These are phyloP conservation scores for Lasioglossum lativentre DNA, from an alignment of 2,888 invertebrate species.

Conservation along the genomic window DNA sequence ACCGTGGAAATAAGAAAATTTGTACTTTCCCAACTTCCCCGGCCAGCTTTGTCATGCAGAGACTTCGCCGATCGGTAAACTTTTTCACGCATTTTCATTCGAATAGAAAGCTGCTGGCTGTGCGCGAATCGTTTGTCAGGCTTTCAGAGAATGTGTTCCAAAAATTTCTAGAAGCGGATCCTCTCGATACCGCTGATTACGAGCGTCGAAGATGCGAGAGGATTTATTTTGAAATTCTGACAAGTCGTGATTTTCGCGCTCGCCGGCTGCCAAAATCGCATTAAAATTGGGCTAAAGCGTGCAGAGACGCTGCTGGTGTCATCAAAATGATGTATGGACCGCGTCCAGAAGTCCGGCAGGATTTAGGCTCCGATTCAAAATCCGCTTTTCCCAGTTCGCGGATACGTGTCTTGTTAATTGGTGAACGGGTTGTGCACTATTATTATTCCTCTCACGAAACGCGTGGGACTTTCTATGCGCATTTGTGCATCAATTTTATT, in stretches of 20 bases:
- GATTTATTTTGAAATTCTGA: conserved; percentile 57
- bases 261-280: conserved; percentile 79
- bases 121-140: neutral
- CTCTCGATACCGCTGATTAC: neutral
- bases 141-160: neutral
- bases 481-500: neutral
- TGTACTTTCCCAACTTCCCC: neutral
- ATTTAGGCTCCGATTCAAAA: conserved; percentile 72
- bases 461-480: neutral
- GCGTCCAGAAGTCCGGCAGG: conserved; percentile 72
- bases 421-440: neutral
- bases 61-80: neutral
- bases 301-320: conserved; percentile 74
- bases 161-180: neutral
- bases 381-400: conserved; percentile 43
- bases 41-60: neutral
- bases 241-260: conserved; percentile 38
- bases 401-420: conserved; percentile 20
- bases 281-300: conserved; percentile 72
- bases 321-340: conserved; percentile 80
- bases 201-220: neutral
- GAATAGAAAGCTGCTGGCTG: neutral
- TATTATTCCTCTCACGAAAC: neutral
- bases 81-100: neutral
- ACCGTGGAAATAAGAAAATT: neutral